Conservation (phyloP, 2,113 vertebrate genomes). For the Brachirus orientalis region DNA sequence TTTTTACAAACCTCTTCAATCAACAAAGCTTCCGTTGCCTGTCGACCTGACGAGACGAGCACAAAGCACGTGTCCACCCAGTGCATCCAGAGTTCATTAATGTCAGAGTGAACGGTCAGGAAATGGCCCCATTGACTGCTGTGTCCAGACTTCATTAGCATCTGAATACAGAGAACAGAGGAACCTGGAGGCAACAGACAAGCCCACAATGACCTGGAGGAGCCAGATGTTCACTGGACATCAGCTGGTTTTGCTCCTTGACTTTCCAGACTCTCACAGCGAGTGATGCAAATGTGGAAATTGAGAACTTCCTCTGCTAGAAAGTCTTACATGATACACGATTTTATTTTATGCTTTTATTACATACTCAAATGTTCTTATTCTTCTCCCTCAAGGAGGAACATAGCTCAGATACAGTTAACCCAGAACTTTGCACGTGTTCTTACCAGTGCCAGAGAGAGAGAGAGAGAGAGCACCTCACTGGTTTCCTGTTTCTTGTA, state of each 20-base stretch:
- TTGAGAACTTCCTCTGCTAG: too few species aligned
- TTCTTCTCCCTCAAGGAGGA: too few species aligned
- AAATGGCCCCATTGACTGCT: conserved; percentile 71
- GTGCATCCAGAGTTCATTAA: conserved; percentile 79
- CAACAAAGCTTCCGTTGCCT: conserved; percentile 27
- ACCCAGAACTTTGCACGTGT: too few species aligned
- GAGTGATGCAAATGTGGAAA: neutral
- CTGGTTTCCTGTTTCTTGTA: too few species aligned
- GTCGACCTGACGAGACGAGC: conserved; percentile 18
- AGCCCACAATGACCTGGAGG: too few species aligned
- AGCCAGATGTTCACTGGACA: conserved; percentile 1
- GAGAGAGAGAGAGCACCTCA: too few species aligned
- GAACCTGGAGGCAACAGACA: conserved; percentile 21
- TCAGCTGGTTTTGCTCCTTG: neutral
- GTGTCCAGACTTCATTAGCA: conserved; percentile 75
- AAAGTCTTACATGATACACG: too few species aligned
- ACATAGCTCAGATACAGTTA: too few species aligned
- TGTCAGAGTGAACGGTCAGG: conserved; percentile 77
- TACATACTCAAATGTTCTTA: too few species aligned
- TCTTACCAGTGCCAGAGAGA: too few species aligned
- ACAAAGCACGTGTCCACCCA: conserved; percentile 56
- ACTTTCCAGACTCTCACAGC: conserved; percentile 13
- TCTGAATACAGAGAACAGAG: conserved; percentile 64
- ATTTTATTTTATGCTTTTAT: too few species aligned
- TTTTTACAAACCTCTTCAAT: conserved; percentile 30